Conservation (phyloP, 2,888 invertebrate species). For the Aproaerema taeniolella region DNA sequence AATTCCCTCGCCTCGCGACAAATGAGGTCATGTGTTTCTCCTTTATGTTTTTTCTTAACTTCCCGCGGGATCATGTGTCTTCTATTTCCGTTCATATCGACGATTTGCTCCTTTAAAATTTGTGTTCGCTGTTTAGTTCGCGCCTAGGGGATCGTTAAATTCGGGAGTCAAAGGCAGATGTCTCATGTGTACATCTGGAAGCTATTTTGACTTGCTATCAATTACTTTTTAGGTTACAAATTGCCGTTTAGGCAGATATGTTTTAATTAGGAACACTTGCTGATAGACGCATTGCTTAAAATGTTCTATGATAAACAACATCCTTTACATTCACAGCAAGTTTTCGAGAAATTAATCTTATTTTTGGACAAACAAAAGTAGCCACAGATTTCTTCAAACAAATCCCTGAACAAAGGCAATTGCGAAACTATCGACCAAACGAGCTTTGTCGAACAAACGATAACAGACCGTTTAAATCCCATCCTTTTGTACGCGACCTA, state of each 20-base stretch:
- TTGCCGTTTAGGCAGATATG: constrained; percentile 28
- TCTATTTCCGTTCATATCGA: constrained; percentile 74
- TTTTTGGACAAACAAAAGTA: too few relatives aligned
- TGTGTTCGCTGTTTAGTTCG: constrained; percentile 73
- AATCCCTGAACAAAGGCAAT: neutral
- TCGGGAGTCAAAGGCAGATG: constrained; percentile 55
- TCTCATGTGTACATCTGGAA: constrained; percentile 57
- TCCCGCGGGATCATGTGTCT: constrained; percentile 75
- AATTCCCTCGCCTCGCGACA: constrained; percentile 68
- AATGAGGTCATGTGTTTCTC: constrained; percentile 77
- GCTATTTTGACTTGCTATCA: constrained; percentile 35
- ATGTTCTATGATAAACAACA: too few relatives aligned
- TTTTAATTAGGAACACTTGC: constrained; percentile 9
- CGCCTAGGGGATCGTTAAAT: constrained; percentile 70
- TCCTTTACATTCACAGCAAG: too few relatives aligned
- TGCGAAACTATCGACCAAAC: constrained; percentile 5
- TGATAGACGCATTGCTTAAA: too few relatives aligned
- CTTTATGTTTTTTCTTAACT: constrained; percentile 69
- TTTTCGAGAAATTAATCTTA: too few relatives aligned
- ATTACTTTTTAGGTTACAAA: constrained; percentile 21
- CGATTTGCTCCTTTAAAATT: constrained; percentile 73
- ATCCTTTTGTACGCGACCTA: constrained; percentile 53
- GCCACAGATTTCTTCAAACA: neutral
- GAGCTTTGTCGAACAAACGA: constrained; percentile 10
- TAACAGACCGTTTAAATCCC: constrained; percentile 31